phyloP scores from a whole-genome alignment of 2,888 invertebrate genomes.

The Actias luna region DNA sequence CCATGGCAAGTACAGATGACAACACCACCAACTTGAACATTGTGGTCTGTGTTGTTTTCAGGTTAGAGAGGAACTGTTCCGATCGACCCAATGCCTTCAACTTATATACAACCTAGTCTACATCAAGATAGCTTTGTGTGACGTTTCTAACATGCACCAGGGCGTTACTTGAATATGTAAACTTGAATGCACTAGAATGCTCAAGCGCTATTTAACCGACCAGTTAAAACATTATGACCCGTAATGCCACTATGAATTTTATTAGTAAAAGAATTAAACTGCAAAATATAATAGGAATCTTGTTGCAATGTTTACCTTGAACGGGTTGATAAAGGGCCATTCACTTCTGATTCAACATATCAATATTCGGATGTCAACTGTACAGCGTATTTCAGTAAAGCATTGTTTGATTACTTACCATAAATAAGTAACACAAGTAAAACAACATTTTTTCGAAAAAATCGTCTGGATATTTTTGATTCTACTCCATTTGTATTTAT shows the following conservation, averaged over 20 bases:
- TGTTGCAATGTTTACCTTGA: slow-evolving; percentile 69
- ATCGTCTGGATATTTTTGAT: no score
- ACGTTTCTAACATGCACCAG: slow-evolving; percentile 60
- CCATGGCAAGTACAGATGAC: slow-evolving; percentile 82
- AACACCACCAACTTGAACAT: slow-evolving; percentile 84
- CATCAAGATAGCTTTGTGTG: slow-evolving; percentile 68
- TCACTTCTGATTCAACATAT: slow-evolving; percentile 38
- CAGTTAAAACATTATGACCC: slow-evolving; percentile 6
- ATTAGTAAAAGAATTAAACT: slow-evolving; percentile 41
- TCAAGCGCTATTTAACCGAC: slow-evolving; percentile 8
- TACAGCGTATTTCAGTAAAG: neutral
- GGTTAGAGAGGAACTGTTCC: slow-evolving; percentile 62
- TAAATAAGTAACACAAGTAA: neutral
- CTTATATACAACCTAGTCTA: slow-evolving; percentile 70
- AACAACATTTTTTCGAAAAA: no score
- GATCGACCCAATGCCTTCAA: slow-evolving; percentile 46
- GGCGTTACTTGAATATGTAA: slow-evolving; percentile 57
- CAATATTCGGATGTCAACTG: neutral
- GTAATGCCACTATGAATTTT: slow-evolving; percentile 39
- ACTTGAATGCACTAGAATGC: slow-evolving; percentile 51
- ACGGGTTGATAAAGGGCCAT: slow-evolving; percentile 65
- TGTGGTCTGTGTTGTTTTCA: slow-evolving; percentile 77
- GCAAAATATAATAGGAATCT: slow-evolving; percentile 37
- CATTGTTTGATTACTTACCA: neutral
- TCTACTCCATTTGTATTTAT: no score